Conservation (phyloP, 2,113 vertebrate species). For the Pygoscelis adeliae region DNA sequence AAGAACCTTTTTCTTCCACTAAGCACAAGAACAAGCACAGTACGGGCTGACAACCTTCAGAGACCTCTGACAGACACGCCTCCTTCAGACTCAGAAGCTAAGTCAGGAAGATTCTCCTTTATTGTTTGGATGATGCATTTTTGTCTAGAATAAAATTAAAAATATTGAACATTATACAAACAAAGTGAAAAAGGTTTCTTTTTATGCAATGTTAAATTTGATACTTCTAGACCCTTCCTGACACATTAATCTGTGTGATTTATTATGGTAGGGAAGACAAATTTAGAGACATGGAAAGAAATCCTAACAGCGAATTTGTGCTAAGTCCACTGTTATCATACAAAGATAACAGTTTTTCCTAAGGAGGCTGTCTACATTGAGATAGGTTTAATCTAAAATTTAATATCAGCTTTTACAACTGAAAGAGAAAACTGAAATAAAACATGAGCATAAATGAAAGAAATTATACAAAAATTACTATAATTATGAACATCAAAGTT, state of each 20-base stretch:
- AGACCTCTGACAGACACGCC: not conserved
- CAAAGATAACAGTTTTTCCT: constrained; percentile 14
- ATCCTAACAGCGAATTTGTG: not conserved
- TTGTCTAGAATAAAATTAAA: not conserved
- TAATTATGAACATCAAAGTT: constrained; percentile 70
- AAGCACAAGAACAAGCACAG: not conserved
- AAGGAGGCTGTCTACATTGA: constrained; percentile 16
- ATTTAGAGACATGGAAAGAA: not conserved
- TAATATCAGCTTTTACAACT: constrained; percentile 55
- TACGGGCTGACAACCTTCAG: not conserved
- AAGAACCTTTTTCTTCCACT: not conserved
- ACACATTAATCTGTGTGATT: not conserved
- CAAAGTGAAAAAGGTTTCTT: not conserved
- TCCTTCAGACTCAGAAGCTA: not conserved
- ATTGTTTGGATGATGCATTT: not conserved
- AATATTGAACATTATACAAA: not conserved
- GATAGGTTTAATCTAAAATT: constrained; percentile 54
- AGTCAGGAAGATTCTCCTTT: not conserved
- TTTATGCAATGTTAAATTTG: not conserved
- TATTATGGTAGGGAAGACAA: not conserved
- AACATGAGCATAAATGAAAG: constrained; percentile 48
- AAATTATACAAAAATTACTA: constrained; percentile 66
- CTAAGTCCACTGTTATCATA: constrained; percentile 20
- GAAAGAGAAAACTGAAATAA: constrained; percentile 62
- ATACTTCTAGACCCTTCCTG: not conserved